Evolutionary conservation across 2,113 vertebrate genomes (phyloP), one percentile per base, ranked within the genome.

Genomic region (Carassius carassius): DNA sequence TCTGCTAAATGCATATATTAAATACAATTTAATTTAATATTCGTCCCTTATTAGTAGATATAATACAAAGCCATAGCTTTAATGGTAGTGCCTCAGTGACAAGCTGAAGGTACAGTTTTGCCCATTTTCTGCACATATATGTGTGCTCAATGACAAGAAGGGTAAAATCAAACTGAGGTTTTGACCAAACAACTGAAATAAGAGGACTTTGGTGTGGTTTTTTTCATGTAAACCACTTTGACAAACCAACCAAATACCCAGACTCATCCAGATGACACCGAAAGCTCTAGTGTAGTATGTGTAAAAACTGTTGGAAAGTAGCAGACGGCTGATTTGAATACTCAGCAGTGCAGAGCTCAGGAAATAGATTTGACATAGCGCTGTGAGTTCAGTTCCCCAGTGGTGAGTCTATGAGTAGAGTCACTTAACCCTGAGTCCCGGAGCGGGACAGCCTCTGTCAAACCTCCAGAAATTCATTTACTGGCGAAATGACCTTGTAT

Each of bases 341-440:
- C 25, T 17, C 72, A 74, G 72, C n/a, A 25, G n/a, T 0, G 12
- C 4, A 74, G 44, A 74, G 37, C 69, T 72, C 72, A 74, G 72
- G 74, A 76, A 54, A 76, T 56, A 72, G 69, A 72, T 72, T 72
- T 44, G 69, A 72, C 69, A n/a, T 6, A 72, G 16, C 3, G n/a
- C 72, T 0, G 13, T 49, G 72, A 76, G 74, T 76, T 76, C 23
- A 76, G 74, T 41, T 58, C 54, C 51, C 76, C 29, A 78, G 76
- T 41, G 54, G 51, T 60, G 44, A 49, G 32, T 78, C 51, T 37
- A n/a, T 58, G 76, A 78, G 54, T n/a, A 19, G 35, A 79, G 35
- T 60, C 32, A 63, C 54, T 80, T 80, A 80, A 65, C 58, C 78
- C 35, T 17, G 37, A 65, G 60, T 80, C 72, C 14, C 41, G 7